Evolutionary conservation across 1,140 invertebrate genomes (phyloP), one percentile per base, ranked within the genome.

Genomic region (Colletes gigas): DNA sequence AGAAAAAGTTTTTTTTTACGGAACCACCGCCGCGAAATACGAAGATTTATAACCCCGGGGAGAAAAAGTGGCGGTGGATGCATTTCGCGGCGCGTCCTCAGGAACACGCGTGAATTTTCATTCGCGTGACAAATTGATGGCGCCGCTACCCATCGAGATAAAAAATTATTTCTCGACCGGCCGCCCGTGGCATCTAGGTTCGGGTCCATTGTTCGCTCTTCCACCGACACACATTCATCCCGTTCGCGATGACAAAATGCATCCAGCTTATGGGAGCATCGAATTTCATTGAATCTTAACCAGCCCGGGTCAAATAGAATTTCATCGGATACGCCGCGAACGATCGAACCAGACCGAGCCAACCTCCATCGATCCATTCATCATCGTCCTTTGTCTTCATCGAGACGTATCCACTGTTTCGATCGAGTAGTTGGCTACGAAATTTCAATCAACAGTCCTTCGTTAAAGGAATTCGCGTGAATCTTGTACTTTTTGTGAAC

Each of bases 71-170:
- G 39, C 17, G 44, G 44, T 8, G 55, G 19, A 59, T 60, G 41
- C 54, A 59, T 71, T 55, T 59, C 17, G 14, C n/a, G 47, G 7
- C 41, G 7, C 41, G n/a, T 57, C 41, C 39, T 57, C 55, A 52
- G 39, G 69, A 19, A 44, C 39, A 44, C 30, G 15, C 69, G 55
- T 71, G 69, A 71, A 71, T 60, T 71, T 47, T 59, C 54, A 55
- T 55, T 47, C 39, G 55, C 21, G 44, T 44, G 69, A 71, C 54
- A 57, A 71, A 57, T 71, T 71, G 30, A 67, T 50, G 44, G 44
- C 65, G n/a, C n/a, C 65, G 17, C 21, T 47, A 30, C 44, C 44
- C 44, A 15, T 52, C n/a, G 8, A 14, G 44, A n/a, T 21, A 67
- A 67, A 47, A 67, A 67, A 67, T 67, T 50, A 50, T 47, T 59